Percentiles rank a stretch among this genome's conserved stretches.
These are phyloP conservation scores for Gymnothorax javanicus DNA, from an alignment of 2,797 vertebrate genomes.

Conservation along the genomic window DNA sequence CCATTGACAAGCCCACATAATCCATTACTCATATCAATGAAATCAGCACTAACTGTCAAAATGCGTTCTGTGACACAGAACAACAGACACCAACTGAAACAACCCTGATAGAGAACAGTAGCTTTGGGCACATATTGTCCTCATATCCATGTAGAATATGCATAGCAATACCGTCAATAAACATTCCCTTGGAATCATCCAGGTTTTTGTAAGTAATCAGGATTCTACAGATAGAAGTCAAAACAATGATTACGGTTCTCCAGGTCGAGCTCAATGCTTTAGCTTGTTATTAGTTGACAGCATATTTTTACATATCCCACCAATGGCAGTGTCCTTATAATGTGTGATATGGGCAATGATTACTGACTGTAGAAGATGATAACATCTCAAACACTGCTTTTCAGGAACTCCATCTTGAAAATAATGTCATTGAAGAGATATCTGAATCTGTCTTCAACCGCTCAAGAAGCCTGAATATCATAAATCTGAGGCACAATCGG, in stretches of 20 bases:
- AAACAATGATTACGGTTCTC: slow-evolving; percentile 40
- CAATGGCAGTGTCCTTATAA: not conserved
- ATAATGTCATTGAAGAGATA: slow-evolving; percentile 95
- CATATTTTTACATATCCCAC: not conserved
- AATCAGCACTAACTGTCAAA: not conserved
- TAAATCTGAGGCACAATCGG: slow-evolving; percentile 87
- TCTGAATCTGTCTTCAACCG: slow-evolving; percentile 88
- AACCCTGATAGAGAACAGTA: not conserved
- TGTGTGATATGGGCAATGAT: not conserved
- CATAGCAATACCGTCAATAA: not conserved
- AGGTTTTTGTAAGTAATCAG: not conserved
- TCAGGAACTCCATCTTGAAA: slow-evolving; percentile 92
- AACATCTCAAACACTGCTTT: slow-evolving; percentile 12
- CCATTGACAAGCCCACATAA: not conserved
- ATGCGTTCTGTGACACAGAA: not conserved
- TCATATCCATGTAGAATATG: not conserved
- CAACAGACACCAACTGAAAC: not conserved
- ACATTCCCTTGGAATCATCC: not conserved
- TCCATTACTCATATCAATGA: not conserved
- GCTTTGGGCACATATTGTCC: not conserved
- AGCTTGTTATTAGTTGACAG: not conserved
- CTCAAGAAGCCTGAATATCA: slow-evolving; percentile 84
- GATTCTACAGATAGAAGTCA: slow-evolving; percentile 35
- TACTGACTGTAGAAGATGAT: not conserved
- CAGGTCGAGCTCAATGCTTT: slow-evolving; percentile 23